Conservation (phyloP, 2,888 invertebrate species). For the Calameuta idolon region DNA sequence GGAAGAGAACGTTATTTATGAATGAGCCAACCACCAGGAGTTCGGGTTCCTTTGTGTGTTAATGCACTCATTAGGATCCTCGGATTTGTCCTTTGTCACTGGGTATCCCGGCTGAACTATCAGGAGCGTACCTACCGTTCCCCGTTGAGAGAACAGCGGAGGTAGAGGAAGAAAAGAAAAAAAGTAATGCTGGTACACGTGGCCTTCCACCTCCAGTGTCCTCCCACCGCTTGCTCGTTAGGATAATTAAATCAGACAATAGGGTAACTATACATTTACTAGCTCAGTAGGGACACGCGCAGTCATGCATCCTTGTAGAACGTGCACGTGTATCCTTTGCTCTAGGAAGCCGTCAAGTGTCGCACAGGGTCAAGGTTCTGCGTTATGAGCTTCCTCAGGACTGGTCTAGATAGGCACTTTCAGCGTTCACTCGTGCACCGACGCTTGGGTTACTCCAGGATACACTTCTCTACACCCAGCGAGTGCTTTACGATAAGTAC, state of each 20-base stretch:
- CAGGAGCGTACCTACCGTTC: background rate
- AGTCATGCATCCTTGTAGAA: background rate
- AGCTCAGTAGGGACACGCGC: background rate
- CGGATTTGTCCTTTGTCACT: slow-evolving; percentile 18
- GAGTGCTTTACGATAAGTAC: background rate
- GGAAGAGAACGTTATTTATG: slow-evolving; percentile 16
- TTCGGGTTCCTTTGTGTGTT: slow-evolving; percentile 11
- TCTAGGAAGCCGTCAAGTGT: background rate
- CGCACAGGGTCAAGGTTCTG: background rate
- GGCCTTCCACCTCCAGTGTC: background rate
- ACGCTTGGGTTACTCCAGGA: background rate
- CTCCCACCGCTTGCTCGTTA: background rate
- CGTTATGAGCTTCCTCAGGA: background rate
- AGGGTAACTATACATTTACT: background rate
- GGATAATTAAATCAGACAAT: slow-evolving; percentile 2
- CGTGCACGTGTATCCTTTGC: background rate
- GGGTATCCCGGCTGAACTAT: background rate
- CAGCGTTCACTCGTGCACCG: background rate
- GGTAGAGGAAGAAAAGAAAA: background rate
- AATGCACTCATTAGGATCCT: slow-evolving; percentile 16
- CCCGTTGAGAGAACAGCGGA: background rate
- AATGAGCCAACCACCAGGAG: slow-evolving; percentile 17
- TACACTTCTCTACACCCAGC: background rate
- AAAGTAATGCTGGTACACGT: background rate
- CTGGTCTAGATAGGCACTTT: background rate